phyloP scores from a whole-genome alignment of 30 jellyfish, hydroid and myxozoan species.

The Phacellophora camtschatica region DNA sequence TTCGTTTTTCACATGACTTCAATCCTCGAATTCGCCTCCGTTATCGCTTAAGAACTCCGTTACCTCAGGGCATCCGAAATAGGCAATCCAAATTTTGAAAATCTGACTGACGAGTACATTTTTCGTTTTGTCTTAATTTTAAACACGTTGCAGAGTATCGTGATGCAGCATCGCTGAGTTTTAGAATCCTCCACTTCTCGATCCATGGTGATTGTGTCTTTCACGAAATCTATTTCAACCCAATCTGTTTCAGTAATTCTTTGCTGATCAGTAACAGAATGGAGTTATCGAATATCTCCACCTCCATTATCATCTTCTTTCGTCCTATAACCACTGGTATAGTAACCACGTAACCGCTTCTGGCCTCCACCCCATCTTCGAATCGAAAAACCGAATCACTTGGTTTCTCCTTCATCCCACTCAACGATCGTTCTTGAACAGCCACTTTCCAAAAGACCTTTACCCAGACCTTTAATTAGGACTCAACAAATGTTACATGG shows the following conservation, averaged over 20 bases:
- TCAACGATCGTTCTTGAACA: neutral
- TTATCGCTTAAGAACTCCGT: neutral
- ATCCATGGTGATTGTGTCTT: neutral
- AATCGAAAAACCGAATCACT: neutral
- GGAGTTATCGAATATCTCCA: constrained; percentile 24
- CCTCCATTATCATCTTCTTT: neutral
- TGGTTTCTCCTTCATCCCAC: neutral
- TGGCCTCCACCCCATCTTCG: constrained; percentile 13
- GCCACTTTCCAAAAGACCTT: neutral
- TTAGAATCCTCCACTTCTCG: neutral
- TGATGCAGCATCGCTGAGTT: constrained; percentile 3
- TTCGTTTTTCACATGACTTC: neutral
- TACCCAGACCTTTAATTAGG: neutral
- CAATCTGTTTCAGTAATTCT: constrained; percentile 1
- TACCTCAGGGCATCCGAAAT: neutral
- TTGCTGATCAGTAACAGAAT: constrained; percentile 3
- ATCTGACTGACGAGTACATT: neutral
- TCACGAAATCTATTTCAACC: neutral
- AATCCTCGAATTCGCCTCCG: constrained; percentile 3
- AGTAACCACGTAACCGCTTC: neutral
- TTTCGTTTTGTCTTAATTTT: neutral
- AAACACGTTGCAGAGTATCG: neutral
- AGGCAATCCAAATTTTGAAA: neutral
- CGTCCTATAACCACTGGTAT: constrained; percentile 5
- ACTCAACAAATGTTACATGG: neutral